Conservation (phyloP, 2,888 invertebrate species). For the Mellilla xanthometata region DNA sequence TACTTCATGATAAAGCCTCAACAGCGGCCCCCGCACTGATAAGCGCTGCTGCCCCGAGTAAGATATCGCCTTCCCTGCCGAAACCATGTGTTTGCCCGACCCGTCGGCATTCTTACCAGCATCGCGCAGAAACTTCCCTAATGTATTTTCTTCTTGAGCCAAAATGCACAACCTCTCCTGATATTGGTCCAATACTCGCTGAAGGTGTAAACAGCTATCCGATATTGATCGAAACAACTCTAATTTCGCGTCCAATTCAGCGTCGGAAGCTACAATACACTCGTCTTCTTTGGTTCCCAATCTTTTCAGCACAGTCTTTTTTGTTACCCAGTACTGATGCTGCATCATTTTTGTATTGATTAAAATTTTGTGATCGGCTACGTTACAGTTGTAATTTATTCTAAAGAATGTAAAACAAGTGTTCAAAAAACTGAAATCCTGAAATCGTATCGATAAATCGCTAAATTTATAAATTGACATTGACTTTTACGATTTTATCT, state of each 20-base stretch:
- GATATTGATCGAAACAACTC: constrained; percentile 96
- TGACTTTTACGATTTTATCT: no score
- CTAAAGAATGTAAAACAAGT: no score
- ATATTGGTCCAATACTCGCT: constrained; percentile 95
- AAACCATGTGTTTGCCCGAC: constrained; percentile 82
- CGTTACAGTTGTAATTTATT: background rate
- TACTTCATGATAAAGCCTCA: constrained; percentile 96
- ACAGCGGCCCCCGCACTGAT: constrained; percentile 91
- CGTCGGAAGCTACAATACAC: constrained; percentile 97
- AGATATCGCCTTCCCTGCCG: constrained; percentile 91
- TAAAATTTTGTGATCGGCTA: constrained; percentile 2
- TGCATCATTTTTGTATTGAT: constrained; percentile 84
- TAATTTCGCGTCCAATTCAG: constrained; percentile 97
- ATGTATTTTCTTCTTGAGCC: constrained; percentile 97
- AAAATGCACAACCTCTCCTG: constrained; percentile 96
- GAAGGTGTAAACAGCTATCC: constrained; percentile 92
- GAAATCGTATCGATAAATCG: no score
- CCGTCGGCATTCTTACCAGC: constrained; percentile 96
- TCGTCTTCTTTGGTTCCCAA: constrained; percentile 98
- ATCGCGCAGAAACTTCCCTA: constrained; percentile 97
- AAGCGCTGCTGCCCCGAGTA: constrained; percentile 96
- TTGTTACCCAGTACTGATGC: constrained; percentile 99
- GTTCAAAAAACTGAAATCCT: background rate
- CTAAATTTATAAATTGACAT: no score
- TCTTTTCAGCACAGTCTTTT: constrained; percentile 96